phyloP scores from a whole-genome alignment of 2,888 invertebrate genomes.

The Netelia virgata region DNA sequence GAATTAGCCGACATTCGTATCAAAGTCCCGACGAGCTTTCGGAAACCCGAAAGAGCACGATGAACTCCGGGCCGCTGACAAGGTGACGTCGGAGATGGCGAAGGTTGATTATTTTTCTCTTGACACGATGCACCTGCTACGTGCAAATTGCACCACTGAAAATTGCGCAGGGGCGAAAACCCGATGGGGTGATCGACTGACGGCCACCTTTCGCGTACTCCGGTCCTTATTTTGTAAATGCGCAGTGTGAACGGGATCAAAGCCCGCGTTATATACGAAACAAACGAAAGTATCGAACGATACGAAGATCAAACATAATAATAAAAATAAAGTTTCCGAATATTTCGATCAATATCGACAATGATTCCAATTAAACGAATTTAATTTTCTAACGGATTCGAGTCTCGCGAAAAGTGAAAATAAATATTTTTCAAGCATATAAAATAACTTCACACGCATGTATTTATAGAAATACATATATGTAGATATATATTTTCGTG shows the following conservation, averaged over 20 bases:
- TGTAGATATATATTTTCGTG: too few relatives aligned
- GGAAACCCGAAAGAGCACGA: constrained; percentile 17
- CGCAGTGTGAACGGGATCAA: constrained; percentile 38
- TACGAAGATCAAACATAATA: neutral
- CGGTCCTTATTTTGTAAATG: constrained; percentile 5
- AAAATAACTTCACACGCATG: too few relatives aligned
- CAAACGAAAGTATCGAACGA: constrained; percentile 17
- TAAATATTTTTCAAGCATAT: too few relatives aligned
- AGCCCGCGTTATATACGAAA: constrained; percentile 32
- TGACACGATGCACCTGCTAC: constrained; percentile 57
- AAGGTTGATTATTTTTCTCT: constrained; percentile 48
- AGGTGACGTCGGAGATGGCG: constrained; percentile 19
- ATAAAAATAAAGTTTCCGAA: constrained; percentile 1
- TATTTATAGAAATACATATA: too few relatives aligned
- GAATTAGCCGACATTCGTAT: too few relatives aligned
- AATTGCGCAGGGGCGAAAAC: constrained; percentile 1
- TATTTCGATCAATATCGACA: too few relatives aligned
- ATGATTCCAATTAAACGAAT: too few relatives aligned
- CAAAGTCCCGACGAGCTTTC: neutral
- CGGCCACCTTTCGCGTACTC: constrained; percentile 22
- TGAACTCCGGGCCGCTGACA: constrained; percentile 22
- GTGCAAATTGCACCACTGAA: constrained; percentile 35
- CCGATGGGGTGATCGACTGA: constrained; percentile 56
- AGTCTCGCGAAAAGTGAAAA: too few relatives aligned
- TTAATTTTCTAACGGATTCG: too few relatives aligned